phyloP scores from a whole-genome alignment of 1,140 invertebrate genomes.

The Arion vulgaris region DNA sequence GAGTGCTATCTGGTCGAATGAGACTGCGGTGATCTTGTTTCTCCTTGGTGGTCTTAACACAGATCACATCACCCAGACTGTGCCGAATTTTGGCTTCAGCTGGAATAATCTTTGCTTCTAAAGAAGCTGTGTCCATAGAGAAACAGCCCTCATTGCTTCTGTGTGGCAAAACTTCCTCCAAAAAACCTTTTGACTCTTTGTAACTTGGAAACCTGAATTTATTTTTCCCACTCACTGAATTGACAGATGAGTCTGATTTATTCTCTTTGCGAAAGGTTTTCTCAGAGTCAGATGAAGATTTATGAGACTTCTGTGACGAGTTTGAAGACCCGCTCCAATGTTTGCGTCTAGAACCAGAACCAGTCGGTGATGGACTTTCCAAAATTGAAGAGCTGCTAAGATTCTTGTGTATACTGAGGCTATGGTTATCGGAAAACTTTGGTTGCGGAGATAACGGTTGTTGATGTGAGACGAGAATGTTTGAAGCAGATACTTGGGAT shows the following conservation, averaged over 20 bases:
- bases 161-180: background rate
- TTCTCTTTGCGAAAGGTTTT: background rate
- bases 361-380: background rate
- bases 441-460: background rate
- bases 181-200: background rate
- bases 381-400: background rate
- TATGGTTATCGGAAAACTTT: background rate
- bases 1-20: constrained; percentile 22
- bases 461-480: background rate
- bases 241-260: constrained; percentile 18
- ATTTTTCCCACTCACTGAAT: background rate
- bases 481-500: background rate
- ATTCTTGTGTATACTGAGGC: too few species aligned
- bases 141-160: background rate
- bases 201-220: background rate
- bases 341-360: constrained; percentile 10
- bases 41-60: background rate
- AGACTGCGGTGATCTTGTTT: background rate
- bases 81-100: constrained; percentile 30
- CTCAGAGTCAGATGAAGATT: constrained; percentile 10
- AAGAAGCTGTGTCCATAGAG: background rate
- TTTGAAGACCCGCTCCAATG: constrained; percentile 24
- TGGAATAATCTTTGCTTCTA: constrained; percentile 31
- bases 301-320: constrained; percentile 29
- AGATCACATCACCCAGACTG: constrained; percentile 29